A percentile compares a stretch with the other conserved stretches of the same genome.
phyloP scores from a whole-genome alignment of 1,140 invertebrate species.

The Hyles euphorbiae region DNA sequence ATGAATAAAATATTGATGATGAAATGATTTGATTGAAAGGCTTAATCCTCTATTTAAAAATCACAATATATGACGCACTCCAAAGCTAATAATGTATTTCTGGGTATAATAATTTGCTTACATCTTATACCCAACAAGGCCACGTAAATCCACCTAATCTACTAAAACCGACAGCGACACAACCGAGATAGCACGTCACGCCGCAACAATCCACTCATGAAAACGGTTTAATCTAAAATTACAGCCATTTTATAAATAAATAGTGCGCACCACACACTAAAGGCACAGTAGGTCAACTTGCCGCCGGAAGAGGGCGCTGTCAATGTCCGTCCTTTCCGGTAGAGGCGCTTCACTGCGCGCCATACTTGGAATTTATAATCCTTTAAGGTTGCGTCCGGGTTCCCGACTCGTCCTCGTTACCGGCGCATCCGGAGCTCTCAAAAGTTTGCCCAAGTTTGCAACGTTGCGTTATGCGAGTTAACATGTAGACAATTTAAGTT shows the following conservation, averaged over 20 bases:
- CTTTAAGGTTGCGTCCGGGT: not conserved
- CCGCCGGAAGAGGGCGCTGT: not conserved
- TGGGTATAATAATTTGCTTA: no score
- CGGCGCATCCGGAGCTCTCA: no score
- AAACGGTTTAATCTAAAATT: constrained; percentile 1
- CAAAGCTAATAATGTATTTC: no score
- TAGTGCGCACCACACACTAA: not conserved
- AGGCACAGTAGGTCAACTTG: not conserved
- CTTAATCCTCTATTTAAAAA: no score
- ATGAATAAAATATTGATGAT: no score
- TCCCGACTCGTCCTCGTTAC: not conserved
- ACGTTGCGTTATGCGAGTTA: no score
- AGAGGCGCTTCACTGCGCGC: not conserved
- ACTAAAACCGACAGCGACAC: no score
- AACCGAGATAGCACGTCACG: not conserved
- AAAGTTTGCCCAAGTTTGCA: not conserved
- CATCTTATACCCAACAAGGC: no score
- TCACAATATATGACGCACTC: no score
- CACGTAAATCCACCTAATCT: no score
- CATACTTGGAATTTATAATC: constrained; percentile 1
- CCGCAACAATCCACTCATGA: not conserved
- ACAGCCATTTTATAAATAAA: constrained; percentile 3
- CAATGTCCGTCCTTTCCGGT: not conserved
- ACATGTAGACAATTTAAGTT: no score
- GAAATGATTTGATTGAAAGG: no score